Evolutionary conservation across 2,113 vertebrate genomes (phyloP), one percentile per base, ranked within the genome.

Genomic region (Actenoides lindsayi): DNA sequence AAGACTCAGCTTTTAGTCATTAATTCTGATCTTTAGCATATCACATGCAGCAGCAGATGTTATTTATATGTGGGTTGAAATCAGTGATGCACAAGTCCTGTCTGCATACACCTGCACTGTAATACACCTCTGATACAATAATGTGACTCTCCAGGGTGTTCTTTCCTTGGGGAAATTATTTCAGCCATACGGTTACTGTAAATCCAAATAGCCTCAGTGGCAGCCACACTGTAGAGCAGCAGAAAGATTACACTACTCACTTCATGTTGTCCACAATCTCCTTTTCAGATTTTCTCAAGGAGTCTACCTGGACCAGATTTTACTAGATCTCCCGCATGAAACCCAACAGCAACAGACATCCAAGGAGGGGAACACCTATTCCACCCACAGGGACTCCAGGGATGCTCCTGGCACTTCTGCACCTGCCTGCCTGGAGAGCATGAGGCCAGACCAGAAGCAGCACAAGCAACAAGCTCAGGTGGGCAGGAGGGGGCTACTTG

Each of bases 1-100:
- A 80, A 95, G 44, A 75, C 39, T 25, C 67, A 78, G 30, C 35
- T 13, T 93, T 44, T 62, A 37, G 78, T 90, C 74, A 93, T 78
- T 41, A 71, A 39, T 87, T 79, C 56, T 76, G 62, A 85, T 76
- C 57, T 91, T 87, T 83, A 90, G 69, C 71, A 75, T 79, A 73
- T 42, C 74, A 48, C 76, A 71, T 65, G 56, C 77, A 94, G 76
- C 37, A 96, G 60, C 73, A 97, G 77, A 48, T 89, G 71, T 82
- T 83, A 83, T 70, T 90, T 93, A 30, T 82, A 41, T 82, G 42
- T 65, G 60, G 37, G 53, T 68, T 90, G 67, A 93, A 83, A 53
- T 25, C n/a, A 93, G 62, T 59, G 37, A 91, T 42, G 70, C 5
- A 11, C 31, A 88, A 87, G 65, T 69, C 57, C 62, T 89, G 23